Conservation (phyloP, 1,140 invertebrate genomes). For the Limonius californicus region DNA sequence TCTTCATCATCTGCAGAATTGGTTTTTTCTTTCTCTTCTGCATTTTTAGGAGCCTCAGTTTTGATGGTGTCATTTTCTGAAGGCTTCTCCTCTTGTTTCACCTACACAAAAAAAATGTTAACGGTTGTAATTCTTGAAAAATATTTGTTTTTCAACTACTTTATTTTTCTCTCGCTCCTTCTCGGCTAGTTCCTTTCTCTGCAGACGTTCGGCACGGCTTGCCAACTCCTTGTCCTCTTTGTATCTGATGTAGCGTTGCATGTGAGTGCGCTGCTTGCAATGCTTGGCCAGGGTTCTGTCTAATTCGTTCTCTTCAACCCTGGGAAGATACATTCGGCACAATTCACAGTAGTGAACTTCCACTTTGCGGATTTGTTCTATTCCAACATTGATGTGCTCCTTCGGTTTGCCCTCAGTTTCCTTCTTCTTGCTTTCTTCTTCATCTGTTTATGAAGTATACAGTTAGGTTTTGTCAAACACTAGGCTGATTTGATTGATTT, state of each 20-base stretch:
- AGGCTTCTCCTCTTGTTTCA: neutral
- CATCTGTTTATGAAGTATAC: constrained; percentile 37
- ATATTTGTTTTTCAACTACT: constrained; percentile 8
- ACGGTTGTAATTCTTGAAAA: neutral
- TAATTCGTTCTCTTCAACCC: constrained; percentile 56
- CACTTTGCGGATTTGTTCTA: constrained; percentile 69
- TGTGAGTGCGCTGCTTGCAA: constrained; percentile 65
- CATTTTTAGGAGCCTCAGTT: too few relatives aligned
- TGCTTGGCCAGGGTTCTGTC: constrained; percentile 59
- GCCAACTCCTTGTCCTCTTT: constrained; percentile 68
- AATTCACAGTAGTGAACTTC: constrained; percentile 71
- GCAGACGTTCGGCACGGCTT: constrained; percentile 63
- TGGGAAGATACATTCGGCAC: constrained; percentile 67
- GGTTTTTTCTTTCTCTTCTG: constrained; percentile 2
- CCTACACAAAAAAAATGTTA: neutral
- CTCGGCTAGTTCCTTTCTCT: constrained; percentile 49
- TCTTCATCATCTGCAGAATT: constrained; percentile 31
- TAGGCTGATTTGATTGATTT: too few relatives aligned
- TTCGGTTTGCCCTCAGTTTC: constrained; percentile 49
- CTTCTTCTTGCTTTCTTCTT: constrained; percentile 62
- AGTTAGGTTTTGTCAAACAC: too few relatives aligned
- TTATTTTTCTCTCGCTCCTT: constrained; percentile 36
- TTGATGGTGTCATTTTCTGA: constrained; percentile 20
- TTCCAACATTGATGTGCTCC: constrained; percentile 69
- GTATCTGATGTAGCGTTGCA: constrained; percentile 67